phyloP scores from a whole-genome alignment of 2,888 invertebrate species.

The Erpobdella octoculata region DNA sequence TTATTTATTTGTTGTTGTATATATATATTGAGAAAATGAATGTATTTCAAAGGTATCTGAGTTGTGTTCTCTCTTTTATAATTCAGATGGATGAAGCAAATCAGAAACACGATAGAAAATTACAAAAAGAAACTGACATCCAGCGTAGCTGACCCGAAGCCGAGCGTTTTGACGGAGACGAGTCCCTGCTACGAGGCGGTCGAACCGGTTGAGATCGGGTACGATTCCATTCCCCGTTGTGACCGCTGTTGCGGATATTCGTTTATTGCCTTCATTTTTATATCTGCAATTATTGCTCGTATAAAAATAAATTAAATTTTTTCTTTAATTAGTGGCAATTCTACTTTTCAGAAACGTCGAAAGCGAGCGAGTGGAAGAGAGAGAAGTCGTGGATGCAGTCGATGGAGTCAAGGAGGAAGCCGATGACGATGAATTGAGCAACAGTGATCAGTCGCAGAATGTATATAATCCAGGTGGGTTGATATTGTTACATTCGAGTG shows the following conservation, averaged over 20 bases:
- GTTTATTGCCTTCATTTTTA: not conserved
- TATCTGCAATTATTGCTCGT: not conserved
- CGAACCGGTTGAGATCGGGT: not conserved
- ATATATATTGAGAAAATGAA: too few species aligned
- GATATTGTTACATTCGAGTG: not conserved
- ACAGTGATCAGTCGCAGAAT: not conserved
- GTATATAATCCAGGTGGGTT: not conserved
- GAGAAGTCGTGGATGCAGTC: not conserved
- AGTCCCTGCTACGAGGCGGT: conserved; percentile 5
- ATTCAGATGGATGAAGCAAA: conserved; percentile 21
- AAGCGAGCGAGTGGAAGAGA: not conserved
- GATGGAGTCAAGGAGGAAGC: conserved; percentile 7
- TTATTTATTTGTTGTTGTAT: too few species aligned
- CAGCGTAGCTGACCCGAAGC: too few species aligned
- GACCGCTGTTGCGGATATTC: not conserved
- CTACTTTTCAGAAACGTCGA: not conserved
- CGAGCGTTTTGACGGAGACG: not conserved
- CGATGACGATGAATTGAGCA: conserved; percentile 4
- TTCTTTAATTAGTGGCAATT: not conserved
- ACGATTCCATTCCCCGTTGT: too few species aligned
- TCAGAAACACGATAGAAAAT: conserved; percentile 24
- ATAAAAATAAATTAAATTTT: not conserved
- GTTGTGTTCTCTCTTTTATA: not conserved
- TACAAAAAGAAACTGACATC: conserved; percentile 27
- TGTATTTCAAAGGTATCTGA: too few species aligned